These are phyloP conservation scores for Xerus rutilus DNA, from an alignment of 2,797 vertebrate species.

Conservation along the genomic window DNA sequence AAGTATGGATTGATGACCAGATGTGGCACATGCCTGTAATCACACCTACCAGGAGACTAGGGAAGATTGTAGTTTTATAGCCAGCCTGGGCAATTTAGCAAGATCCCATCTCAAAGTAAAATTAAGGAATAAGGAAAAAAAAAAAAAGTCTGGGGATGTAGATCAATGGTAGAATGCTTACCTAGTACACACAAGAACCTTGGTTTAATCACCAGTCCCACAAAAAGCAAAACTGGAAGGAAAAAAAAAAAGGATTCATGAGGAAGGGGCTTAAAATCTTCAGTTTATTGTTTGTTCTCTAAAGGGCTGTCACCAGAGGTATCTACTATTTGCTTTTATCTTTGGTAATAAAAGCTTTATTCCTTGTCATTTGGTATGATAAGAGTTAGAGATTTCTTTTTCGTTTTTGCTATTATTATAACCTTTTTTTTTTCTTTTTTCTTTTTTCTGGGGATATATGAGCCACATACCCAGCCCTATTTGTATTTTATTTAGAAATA, in stretches of 20 bases:
- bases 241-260: background rate
- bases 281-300: background rate
- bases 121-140: too few species aligned
- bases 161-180: too few species aligned
- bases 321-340: constrained; percentile 13
- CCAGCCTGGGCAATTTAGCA: background rate
- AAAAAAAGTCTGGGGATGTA: background rate
- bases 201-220: background rate
- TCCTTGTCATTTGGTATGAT: constrained; percentile 35
- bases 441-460: too few species aligned
- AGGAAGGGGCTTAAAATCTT: constrained; percentile 42
- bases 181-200: too few species aligned
- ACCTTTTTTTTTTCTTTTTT: background rate
- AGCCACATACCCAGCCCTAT: too few species aligned
- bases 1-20: constrained; percentile 6
- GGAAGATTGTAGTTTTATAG: background rate
- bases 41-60: background rate
- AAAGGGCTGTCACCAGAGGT: background rate
- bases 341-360: constrained; percentile 7
- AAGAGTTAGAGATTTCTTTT: constrained; percentile 50
- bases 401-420: constrained; percentile 20
- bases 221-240: too few species aligned
- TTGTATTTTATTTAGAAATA: too few species aligned
- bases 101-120: background rate
- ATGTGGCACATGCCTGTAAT: too few species aligned